These are phyloP conservation scores for Aphelenchoides avenae DNA, from an alignment of 1,140 invertebrate genomes.

Conservation along the genomic window DNA sequence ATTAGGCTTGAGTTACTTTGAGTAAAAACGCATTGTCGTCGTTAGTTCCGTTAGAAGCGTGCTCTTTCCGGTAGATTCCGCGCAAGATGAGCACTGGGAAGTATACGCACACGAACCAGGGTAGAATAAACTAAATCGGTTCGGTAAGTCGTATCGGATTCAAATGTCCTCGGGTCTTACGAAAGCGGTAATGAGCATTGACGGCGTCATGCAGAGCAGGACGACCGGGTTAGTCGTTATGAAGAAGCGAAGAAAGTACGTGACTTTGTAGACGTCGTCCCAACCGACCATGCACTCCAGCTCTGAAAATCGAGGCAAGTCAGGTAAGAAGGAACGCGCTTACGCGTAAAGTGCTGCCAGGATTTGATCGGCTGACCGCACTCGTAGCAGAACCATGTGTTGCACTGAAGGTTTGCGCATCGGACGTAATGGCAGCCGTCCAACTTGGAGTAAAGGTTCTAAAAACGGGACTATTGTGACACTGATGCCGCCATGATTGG, in stretches of 20 bases:
- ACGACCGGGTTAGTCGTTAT: conserved; percentile 13
- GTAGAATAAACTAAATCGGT: no score
- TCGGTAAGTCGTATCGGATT: no score
- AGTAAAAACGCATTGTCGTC: no score
- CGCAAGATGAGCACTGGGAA: no score
- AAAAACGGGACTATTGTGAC: conserved; percentile 1
- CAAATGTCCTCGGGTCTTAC: background rate
- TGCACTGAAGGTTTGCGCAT: conserved; percentile 29
- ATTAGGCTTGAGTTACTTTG: no score
- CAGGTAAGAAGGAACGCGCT: background rate
- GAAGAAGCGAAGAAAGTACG: conserved; percentile 14
- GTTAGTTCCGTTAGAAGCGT: no score
- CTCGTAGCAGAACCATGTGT: conserved; percentile 29
- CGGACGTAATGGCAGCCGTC: conserved; percentile 26
- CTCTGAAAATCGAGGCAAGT: background rate
- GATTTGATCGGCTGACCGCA: conserved; percentile 14
- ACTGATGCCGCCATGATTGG: background rate
- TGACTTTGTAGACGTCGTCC: conserved; percentile 15
- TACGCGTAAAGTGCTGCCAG: conserved; percentile 24
- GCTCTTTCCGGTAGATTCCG: no score
- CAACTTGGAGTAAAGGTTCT: conserved; percentile 30
- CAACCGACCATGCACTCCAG: conserved; percentile 8
- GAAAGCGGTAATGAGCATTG: conserved; percentile 6
- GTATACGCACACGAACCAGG: no score
- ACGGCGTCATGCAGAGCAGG: conserved; percentile 10